phyloP scores from a whole-genome alignment of 2,113 vertebrate species.

The Loxodonta africana region DNA sequence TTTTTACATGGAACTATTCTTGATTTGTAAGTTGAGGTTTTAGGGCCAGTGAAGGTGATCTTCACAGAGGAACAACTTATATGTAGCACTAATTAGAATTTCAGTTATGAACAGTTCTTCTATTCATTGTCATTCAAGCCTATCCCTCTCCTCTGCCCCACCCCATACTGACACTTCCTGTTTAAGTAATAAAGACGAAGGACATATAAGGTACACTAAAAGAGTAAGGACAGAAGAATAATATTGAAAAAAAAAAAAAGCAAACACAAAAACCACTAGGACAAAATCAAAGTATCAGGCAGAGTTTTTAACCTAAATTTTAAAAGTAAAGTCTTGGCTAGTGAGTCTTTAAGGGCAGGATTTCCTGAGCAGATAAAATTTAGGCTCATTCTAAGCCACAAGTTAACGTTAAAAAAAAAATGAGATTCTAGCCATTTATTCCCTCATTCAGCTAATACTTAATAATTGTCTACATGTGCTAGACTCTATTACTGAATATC shows the following conservation, averaged over 20 bases:
- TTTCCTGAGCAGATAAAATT: neutral
- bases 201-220: neutral
- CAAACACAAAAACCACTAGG: no score
- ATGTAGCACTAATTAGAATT: neutral
- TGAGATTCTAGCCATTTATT: neutral
- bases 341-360: neutral
- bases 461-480: neutral
- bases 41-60: neutral
- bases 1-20: neutral
- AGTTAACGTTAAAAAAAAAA: neutral
- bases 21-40: neutral
- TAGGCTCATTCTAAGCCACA: neutral
- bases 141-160: no score
- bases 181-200: neutral
- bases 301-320: conserved; percentile 2
- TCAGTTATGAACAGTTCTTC: neutral
- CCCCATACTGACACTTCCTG: neutral
- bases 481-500: neutral
- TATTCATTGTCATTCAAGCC: neutral
- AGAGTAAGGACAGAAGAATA: neutral
- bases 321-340: neutral
- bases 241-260: neutral
- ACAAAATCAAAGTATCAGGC: neutral
- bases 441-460: neutral
- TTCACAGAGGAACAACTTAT: neutral